Evolutionary conservation across 2,888 invertebrate genomes (phyloP), one percentile per base, ranked within the genome.

Genomic region (Maniola hyperantus): DNA sequence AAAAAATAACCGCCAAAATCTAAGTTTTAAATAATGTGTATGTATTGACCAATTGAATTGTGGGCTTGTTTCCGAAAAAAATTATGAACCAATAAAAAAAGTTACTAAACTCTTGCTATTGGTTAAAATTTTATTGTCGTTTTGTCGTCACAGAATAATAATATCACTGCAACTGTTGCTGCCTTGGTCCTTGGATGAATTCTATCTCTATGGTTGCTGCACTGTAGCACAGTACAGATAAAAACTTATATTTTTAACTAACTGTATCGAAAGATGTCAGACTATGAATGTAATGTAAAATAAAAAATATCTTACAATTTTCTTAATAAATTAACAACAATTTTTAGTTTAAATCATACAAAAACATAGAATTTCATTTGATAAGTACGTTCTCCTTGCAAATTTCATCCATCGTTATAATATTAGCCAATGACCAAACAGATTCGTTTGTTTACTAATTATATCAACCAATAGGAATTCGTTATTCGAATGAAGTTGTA

Each of bases 381-480:
- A 64, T 67, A 70, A 81, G 78, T 77, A 68, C 34, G 89, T 88
- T 87, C 78, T 83, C 85, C 68, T 71, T 80, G 42, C 69, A 60
- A 59, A 64, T 67, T 72, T 64, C 44, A 68, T 73, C 72, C 73
- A 59, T 65, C 51, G 33, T 11, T 18, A 33, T 15, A 2, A 2
- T 15, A 54, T 5, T 2, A 18, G 58, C 91, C 87, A 91, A 89
- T 89, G 72, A 78, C 0, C 72, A 48, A 11, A 0, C 2, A 65
- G 48, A 46, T 60, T 71, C 20, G 55, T 71, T 78, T 85, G 82
- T 82, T 82, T 82, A 82, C 71, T 71, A 75, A 62, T 13, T 39
- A 2, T 77, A 71, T 33, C 48, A 73, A 70, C 94, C 93, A 94
- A 94, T 93, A 75, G 79, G 1, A 73, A 44, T 7, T 13, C 57